Conservation (phyloP, 1,140 invertebrate genomes). For the Drosophila punjabiensis region DNA sequence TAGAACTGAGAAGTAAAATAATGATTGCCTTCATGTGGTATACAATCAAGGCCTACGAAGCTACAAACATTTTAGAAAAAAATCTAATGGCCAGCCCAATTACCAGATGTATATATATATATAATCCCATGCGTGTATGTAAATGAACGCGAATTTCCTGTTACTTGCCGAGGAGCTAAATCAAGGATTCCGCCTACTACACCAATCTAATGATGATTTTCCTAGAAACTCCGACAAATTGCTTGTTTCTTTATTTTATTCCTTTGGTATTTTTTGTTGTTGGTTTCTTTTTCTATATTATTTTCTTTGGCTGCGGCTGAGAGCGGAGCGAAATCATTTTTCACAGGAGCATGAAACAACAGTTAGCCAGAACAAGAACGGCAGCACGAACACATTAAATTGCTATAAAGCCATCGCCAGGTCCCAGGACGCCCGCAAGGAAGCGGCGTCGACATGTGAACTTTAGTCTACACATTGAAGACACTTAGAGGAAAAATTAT, state of each 20-base stretch:
- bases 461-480: slow-evolving; percentile 8
- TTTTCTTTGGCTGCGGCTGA: slow-evolving; percentile 9
- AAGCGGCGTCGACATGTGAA: slow-evolving; percentile 50
- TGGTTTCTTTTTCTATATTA: slow-evolving; percentile 6
- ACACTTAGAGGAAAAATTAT: not conserved
- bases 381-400: slow-evolving; percentile 68
- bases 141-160: slow-evolving; percentile 31
- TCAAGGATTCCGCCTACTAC: slow-evolving; percentile 30
- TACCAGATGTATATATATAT: slow-evolving; percentile 21
- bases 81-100: slow-evolving; percentile 32
- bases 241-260: slow-evolving; percentile 25
- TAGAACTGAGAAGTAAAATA: slow-evolving; percentile 1
- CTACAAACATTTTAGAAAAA: not conserved
- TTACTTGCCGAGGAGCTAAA: slow-evolving; percentile 19
- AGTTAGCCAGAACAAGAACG: slow-evolving; percentile 21
- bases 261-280: slow-evolving; percentile 24
- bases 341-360: slow-evolving; percentile 54
- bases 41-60: slow-evolving; percentile 4
- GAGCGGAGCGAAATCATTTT: slow-evolving; percentile 66
- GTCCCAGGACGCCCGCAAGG: slow-evolving; percentile 28
- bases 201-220: slow-evolving; percentile 51
- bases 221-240: slow-evolving; percentile 66
- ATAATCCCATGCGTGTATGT: slow-evolving; percentile 28
- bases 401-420: slow-evolving; percentile 75
- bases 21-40: slow-evolving; percentile 20